These are phyloP conservation scores for Heteractis magnifica DNA, from an alignment of 92 coral and sea anemone species.

Conservation along the genomic window DNA sequence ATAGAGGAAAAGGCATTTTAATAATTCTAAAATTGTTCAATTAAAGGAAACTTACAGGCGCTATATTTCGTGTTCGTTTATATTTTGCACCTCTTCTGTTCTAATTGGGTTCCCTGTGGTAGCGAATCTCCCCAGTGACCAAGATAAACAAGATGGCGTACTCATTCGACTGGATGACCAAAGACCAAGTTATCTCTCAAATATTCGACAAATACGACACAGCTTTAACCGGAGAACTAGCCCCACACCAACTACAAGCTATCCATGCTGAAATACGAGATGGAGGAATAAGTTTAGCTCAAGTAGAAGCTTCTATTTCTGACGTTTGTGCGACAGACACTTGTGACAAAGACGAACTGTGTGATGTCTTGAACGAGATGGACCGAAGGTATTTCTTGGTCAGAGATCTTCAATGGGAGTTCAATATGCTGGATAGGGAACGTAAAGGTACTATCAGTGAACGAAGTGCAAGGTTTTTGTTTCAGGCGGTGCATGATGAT, in stretches of 20 bases:
- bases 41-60: no score
- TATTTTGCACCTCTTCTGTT: neutral
- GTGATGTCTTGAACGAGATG: slow-evolving; percentile 95
- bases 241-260: slow-evolving; percentile 77
- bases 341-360: slow-evolving; percentile 86
- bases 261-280: slow-evolving; percentile 75
- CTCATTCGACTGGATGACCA: slow-evolving; percentile 72
- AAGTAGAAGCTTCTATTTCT: slow-evolving; percentile 79
- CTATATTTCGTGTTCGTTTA: neutral
- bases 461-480: slow-evolving; percentile 82
- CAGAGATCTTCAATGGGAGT: slow-evolving; percentile 93
- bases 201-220: slow-evolving; percentile 74
- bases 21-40: neutral
- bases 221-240: slow-evolving; percentile 80
- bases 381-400: slow-evolving; percentile 92
- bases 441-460: slow-evolving; percentile 90
- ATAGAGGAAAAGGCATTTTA: no score
- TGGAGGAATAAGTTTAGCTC: slow-evolving; percentile 85
- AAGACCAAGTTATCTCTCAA: slow-evolving; percentile 71
- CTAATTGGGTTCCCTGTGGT: slow-evolving; percentile 5
- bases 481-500: slow-evolving; percentile 97
- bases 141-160: slow-evolving; percentile 86
- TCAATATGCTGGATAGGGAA: slow-evolving; percentile 91
- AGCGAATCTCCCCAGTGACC: slow-evolving; percentile 26
- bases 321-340: slow-evolving; percentile 92